Percentiles rank a stretch among this genome's conserved stretches.
These are phyloP conservation scores for Tetragonula clypearis DNA, from an alignment of 1,140 invertebrate genomes.

Conservation along the genomic window DNA sequence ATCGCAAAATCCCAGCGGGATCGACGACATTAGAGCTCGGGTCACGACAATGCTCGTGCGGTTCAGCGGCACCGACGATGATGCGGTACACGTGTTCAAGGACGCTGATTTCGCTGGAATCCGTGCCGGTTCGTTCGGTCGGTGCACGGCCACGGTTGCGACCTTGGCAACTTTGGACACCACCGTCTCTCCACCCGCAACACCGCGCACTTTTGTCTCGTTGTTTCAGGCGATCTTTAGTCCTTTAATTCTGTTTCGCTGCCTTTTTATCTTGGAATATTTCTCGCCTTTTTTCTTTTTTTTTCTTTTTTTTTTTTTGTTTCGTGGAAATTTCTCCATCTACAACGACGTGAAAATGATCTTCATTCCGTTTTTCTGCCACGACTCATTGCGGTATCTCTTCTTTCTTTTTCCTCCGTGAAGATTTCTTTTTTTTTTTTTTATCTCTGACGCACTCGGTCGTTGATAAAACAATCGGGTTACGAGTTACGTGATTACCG, in stretches of 20 bases:
- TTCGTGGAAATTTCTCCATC: not conserved
- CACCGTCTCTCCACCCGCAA: not conserved
- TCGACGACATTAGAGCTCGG: slow-evolving; percentile 53
- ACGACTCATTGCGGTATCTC: too few relatives aligned
- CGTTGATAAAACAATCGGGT: too few relatives aligned
- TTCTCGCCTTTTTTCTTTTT: not conserved
- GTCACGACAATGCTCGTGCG: slow-evolving; percentile 51
- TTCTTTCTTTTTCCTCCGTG: too few relatives aligned
- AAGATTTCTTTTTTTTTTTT: too few relatives aligned
- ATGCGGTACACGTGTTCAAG: slow-evolving; percentile 49
- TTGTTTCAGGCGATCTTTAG: not conserved
- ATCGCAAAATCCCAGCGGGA: slow-evolving; percentile 43
- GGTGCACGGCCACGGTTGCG: slow-evolving; percentile 33
- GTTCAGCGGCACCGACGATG: slow-evolving; percentile 40
- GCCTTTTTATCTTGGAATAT: not conserved
- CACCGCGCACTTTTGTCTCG: not conserved
- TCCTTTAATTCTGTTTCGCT: too few relatives aligned
- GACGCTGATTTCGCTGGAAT: slow-evolving; percentile 38
- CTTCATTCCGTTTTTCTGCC: not conserved
- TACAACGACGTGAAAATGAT: not conserved
- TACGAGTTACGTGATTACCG: too few relatives aligned
- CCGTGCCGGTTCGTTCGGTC: not conserved
- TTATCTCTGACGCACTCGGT: too few relatives aligned
- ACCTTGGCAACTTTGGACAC: slow-evolving; percentile 2
- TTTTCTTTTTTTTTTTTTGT: too few relatives aligned